Evolutionary conservation across 2,797 vertebrate species (phyloP), one percentile per base, ranked within the genome.

Genomic region (Sphenopsis melanotis): DNA sequence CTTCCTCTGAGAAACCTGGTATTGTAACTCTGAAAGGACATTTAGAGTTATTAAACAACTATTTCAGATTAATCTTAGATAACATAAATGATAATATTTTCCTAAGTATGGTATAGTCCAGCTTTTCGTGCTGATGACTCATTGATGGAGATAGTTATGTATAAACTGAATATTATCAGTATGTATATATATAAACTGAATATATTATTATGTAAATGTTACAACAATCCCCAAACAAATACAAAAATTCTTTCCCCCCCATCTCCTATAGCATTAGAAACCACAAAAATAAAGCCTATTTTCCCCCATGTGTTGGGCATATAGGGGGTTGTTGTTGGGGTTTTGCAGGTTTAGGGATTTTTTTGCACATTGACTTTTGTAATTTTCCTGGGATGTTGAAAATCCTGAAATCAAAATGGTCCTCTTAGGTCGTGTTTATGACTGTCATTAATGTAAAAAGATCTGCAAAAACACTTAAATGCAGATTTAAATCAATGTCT

Each of bases 271-370:
- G 6, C 18, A 69, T 55, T 47, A 74, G 22, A 71, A 86, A 11
- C 8, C 24, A 36, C 9, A 41, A 29, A 74, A 72, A 42, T 18
- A 53, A 61, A 18, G 5, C 4, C 3, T 9, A 0, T 17, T 88
- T 79, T 76, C 8, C 12, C 17, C 15, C 14, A 5, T 42, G 8
- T 49, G 4, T 10, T 34, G 26, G 10, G 5, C 5, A 15, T 2
- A 4, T 6, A 11, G 5, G 8, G 11, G 10, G 4, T 2, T 11
- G 10, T 36, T 57, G 0, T 16, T 50, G 42, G 10, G 5, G 3
- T 16, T 65, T 60, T 47, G 11, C 29, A 39, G 15, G 3, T 42
- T 23, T 46, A 6, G 3, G 16, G 34, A 6, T 10, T 53, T 59
- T 64, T 57, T 77, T 69, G 47, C 32, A 13, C 1, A 1, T 55